These are phyloP conservation scores for fruit fly (Drosophila melanogaster) DNA, from an alignment of 1,140 invertebrate species.

Conservation along the genomic window DNA sequence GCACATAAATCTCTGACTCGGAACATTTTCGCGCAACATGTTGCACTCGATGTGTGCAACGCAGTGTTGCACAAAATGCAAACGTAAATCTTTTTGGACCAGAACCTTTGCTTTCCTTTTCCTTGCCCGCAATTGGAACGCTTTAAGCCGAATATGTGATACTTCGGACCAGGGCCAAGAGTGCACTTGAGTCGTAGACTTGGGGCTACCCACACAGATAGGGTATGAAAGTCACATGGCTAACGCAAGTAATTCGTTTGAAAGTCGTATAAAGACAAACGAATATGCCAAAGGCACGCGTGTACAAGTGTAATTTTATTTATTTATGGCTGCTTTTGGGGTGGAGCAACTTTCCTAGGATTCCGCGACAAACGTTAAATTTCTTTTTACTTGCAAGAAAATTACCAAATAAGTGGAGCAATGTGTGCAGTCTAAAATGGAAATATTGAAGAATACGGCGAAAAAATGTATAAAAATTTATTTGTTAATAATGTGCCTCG, in stretches of 20 bases:
- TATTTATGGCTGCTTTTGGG: constrained; percentile 63
- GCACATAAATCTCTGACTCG: constrained; percentile 47
- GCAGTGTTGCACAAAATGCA: constrained; percentile 54
- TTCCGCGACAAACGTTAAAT: constrained; percentile 55
- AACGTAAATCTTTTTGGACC: constrained; percentile 69
- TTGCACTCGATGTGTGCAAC: constrained; percentile 58
- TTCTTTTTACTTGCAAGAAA: constrained; percentile 35
- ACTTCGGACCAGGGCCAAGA: constrained; percentile 15
- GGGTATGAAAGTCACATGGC: constrained; percentile 29
- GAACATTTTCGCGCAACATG: constrained; percentile 55
- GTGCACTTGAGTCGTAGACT: neutral
- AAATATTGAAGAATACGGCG: too few species aligned
- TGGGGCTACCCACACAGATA: neutral
- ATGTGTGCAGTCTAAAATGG: neutral
- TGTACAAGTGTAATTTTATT: constrained; percentile 70
- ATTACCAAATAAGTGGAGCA: neutral
- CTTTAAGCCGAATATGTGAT: constrained; percentile 27
- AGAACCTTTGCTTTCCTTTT: constrained; percentile 27
- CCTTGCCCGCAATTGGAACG: constrained; percentile 9
- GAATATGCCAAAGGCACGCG: constrained; percentile 41
- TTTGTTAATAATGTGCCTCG: neutral
- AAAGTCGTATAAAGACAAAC: constrained; percentile 57
- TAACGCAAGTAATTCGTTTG: constrained; percentile 68
- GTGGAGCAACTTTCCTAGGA: constrained; percentile 44
- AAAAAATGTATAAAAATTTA: neutral